Evolutionary conservation across 1,140 invertebrate genomes (phyloP).

Genomic region (Heliconius congener): DNA sequence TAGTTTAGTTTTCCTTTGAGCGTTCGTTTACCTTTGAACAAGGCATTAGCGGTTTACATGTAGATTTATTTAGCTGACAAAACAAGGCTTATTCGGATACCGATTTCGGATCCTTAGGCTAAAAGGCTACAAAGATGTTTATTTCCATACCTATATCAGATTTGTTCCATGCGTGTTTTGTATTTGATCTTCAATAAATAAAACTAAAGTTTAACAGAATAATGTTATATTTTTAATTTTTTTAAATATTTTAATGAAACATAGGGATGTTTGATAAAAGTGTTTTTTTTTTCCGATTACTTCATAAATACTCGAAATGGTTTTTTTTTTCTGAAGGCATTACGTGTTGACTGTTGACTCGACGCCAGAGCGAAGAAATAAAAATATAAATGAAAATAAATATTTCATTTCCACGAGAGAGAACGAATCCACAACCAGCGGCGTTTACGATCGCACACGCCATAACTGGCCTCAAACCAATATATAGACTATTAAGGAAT

Average conservation of each 20-base stretch:
- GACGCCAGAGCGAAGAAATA: no score
- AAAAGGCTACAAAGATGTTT: not conserved
- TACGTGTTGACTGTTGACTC: no score
- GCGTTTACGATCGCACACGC: no score
- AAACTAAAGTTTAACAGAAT: not conserved
- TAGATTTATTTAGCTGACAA: slow-evolving; percentile 1
- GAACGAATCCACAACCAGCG: no score
- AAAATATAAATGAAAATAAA: no score
- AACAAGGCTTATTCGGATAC: not conserved
- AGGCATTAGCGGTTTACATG: not conserved
- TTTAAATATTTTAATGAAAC: not conserved
- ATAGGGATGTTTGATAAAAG: no score
- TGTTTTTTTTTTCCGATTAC: not conserved
- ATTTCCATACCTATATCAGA: not conserved
- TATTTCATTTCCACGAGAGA: no score
- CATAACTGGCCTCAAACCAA: no score
- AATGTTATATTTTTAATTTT: not conserved
- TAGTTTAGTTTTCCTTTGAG: not conserved
- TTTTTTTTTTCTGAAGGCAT: no score
- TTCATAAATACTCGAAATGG: no score
- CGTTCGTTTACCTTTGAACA: not conserved
- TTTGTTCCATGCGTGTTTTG: not conserved
- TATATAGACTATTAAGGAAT: no score
- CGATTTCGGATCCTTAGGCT: not conserved
- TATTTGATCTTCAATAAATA: not conserved